These are phyloP conservation scores for Pseudomyrmex dendroicus DNA, from an alignment of 1,140 invertebrate genomes.

Conservation along the genomic window DNA sequence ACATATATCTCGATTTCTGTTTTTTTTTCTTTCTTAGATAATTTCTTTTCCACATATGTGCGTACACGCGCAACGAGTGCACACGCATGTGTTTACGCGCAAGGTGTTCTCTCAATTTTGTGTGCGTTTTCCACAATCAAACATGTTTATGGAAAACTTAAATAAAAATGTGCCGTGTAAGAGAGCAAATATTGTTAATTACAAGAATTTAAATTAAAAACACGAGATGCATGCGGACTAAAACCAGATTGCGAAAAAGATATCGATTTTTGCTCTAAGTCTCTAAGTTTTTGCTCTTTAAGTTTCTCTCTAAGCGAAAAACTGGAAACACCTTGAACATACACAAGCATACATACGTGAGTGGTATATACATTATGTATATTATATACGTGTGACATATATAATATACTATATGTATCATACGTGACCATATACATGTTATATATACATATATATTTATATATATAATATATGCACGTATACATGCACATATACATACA, in stretches of 20 bases:
- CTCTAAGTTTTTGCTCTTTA: not conserved
- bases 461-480: constrained; percentile 13
- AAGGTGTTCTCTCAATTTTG: constrained; percentile 21
- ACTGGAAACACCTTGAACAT: constrained; percentile 25
- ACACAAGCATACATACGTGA: constrained; percentile 59
- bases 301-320: not conserved
- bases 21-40: constrained; percentile 47
- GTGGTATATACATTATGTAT: constrained; percentile 47
- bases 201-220: not conserved
- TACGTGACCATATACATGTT: no score
- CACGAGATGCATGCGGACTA: not conserved
- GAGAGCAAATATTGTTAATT: no score
- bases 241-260: not conserved
- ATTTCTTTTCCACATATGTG: constrained; percentile 46
- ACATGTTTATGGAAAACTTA: no score
- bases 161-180: no score
- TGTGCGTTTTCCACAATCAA: not conserved
- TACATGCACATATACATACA: constrained; percentile 10
- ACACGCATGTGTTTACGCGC: constrained; percentile 57
- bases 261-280: not conserved
- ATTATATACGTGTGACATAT: constrained; percentile 9
- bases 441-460: constrained; percentile 6
- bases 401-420: not conserved
- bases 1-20: constrained; percentile 39
- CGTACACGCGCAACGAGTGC: constrained; percentile 54